Evolutionary conservation across 2,797 vertebrate species (phyloP).

Genomic region (Orestias chungarensis): DNA sequence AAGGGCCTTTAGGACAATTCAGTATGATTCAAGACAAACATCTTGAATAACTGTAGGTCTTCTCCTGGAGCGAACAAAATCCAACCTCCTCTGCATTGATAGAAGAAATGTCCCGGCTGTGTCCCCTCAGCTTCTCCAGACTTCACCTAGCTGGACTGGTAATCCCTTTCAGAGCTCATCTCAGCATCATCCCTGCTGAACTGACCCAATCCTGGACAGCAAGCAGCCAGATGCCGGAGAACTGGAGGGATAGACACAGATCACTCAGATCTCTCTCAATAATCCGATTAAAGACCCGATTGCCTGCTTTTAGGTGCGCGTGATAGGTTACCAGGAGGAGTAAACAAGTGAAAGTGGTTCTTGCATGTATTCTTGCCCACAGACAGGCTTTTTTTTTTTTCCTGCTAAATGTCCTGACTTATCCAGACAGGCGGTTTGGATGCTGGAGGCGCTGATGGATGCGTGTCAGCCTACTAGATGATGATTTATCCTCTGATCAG

Average conservation of each 20-base stretch:
- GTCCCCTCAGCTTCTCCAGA: slow-evolving; percentile 38
- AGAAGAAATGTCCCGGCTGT: slow-evolving; percentile 5
- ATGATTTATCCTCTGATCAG: slow-evolving; percentile 29
- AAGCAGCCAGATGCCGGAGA: slow-evolving; percentile 12
- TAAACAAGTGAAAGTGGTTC: slow-evolving; percentile 61
- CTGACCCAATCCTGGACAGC: neutral
- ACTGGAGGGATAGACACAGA: slow-evolving; percentile 30
- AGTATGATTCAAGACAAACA: slow-evolving; percentile 24
- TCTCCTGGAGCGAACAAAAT: neutral
- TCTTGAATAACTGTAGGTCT: slow-evolving; percentile 20
- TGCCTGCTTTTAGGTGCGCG: slow-evolving; percentile 14
- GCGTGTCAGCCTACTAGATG: slow-evolving; percentile 42
- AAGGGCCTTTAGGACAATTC: slow-evolving; percentile 6
- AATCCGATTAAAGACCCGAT: slow-evolving; percentile 6
- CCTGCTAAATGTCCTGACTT: slow-evolving; percentile 21
- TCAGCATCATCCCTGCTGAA: slow-evolving; percentile 42
- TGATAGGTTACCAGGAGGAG: slow-evolving; percentile 50
- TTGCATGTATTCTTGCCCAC: slow-evolving; percentile 15
- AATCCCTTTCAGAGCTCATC: slow-evolving; percentile 33
- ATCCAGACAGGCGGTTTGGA: slow-evolving; percentile 26
- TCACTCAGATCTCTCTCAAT: slow-evolving; percentile 19
- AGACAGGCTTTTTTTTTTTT: slow-evolving; percentile 34
- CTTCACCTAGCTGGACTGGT: slow-evolving; percentile 22
- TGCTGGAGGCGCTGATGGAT: slow-evolving; percentile 23
- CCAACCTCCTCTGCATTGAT: slow-evolving; percentile 1